These are phyloP conservation scores for Orientallactaga bullata DNA, from an alignment of 2,113 vertebrate species.

Conservation along the genomic window DNA sequence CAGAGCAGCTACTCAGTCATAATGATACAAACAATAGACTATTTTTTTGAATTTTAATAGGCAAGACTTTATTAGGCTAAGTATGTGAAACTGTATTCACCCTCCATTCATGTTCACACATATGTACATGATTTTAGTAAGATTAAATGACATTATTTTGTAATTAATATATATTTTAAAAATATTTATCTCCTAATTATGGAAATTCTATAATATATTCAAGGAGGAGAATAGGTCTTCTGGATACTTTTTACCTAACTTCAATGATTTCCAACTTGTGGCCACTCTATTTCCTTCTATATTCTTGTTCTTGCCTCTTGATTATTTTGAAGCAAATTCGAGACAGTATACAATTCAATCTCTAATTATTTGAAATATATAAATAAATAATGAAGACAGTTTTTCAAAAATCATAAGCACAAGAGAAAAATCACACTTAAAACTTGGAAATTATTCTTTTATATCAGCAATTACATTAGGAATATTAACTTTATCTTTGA, in stretches of 20 bases:
- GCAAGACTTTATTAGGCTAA: background rate
- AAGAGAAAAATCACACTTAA: background rate
- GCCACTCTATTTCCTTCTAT: background rate
- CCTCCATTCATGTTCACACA: background rate
- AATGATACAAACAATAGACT: background rate
- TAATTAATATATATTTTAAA: background rate
- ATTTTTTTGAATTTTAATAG: background rate
- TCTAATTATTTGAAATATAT: slow-evolving; percentile 22
- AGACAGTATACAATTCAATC: background rate
- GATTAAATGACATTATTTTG: background rate
- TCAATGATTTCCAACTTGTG: background rate
- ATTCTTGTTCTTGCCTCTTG: background rate
- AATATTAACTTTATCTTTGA: background rate
- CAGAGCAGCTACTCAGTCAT: background rate
- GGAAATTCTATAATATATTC: background rate
- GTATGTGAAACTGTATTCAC: background rate
- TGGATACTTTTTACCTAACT: background rate
- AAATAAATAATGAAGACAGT: background rate
- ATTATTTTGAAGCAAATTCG: slow-evolving; percentile 56
- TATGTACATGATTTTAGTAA: background rate
- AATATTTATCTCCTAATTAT: background rate
- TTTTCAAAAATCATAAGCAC: slow-evolving; percentile 29
- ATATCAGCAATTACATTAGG: background rate
- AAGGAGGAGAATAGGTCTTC: background rate
- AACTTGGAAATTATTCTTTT: background rate